Conservation (phyloP, 2,797 vertebrate genomes). For the Mareca penelope region DNA sequence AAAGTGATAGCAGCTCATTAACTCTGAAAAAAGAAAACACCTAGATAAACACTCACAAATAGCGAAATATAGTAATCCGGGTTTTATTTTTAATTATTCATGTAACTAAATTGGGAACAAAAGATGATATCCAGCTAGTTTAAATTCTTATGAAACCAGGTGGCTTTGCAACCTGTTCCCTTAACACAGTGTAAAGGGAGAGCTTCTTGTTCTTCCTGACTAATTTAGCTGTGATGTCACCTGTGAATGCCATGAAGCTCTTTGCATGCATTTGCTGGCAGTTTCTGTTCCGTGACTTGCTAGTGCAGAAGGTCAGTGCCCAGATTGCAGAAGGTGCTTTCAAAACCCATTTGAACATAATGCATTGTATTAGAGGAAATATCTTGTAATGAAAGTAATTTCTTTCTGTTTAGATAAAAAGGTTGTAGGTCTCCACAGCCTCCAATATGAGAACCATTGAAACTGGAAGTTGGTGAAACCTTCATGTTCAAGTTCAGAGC, state of each 20-base stretch:
- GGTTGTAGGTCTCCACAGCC: not conserved
- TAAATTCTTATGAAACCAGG: not conserved
- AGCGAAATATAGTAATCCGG: not conserved
- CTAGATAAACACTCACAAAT: not conserved
- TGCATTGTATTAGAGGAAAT: not conserved
- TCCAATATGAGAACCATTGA: not conserved
- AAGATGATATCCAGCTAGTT: not conserved
- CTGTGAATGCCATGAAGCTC: not conserved
- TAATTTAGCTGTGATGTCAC: not conserved
- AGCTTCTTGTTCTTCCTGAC: slow-evolving; percentile 1
- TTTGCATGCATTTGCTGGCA: not conserved
- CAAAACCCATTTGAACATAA: slow-evolving; percentile 11
- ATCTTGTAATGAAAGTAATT: not conserved
- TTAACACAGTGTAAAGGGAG: not conserved
- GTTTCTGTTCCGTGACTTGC: not conserved
- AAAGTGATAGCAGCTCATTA: not conserved
- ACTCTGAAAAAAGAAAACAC: not conserved
- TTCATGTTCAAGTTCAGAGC: not conserved
- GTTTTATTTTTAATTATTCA: not conserved
- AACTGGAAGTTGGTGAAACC: not conserved
- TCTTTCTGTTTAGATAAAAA: not conserved
- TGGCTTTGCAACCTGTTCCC: not conserved
- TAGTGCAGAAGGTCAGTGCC: not conserved
- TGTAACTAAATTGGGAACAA: not conserved
- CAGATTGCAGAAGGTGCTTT: not conserved